phyloP scores from a whole-genome alignment of 1,140 invertebrate genomes.

The Asobara japonica region DNA sequence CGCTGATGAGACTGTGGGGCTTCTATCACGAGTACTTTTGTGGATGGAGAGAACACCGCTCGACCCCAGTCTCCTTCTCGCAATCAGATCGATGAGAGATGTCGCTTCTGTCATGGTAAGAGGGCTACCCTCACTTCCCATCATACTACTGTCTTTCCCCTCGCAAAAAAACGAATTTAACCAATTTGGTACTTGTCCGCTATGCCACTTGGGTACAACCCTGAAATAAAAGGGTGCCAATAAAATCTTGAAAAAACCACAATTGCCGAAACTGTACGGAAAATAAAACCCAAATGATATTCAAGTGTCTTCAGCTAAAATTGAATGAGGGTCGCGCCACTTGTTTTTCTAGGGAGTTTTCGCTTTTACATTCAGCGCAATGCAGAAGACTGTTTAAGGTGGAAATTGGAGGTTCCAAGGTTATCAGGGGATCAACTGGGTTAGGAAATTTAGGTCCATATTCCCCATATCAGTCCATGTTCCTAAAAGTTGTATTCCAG shows the following conservation, averaged over 20 bases:
- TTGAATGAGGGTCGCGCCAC: slow-evolving; percentile 6
- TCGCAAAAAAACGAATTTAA: slow-evolving; percentile 17
- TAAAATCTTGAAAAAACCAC: slow-evolving; percentile 22
- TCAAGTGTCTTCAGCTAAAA: slow-evolving; percentile 10
- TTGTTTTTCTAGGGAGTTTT: neutral
- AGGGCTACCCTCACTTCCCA: neutral
- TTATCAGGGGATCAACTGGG: no score
- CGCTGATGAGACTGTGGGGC: slow-evolving; percentile 60
- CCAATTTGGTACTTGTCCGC: slow-evolving; percentile 25
- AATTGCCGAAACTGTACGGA: slow-evolving; percentile 14
- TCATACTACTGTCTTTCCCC: slow-evolving; percentile 3
- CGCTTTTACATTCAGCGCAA: no score
- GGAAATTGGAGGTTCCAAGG: no score
- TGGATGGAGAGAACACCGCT: slow-evolving; percentile 70
- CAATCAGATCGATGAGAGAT: slow-evolving; percentile 65
- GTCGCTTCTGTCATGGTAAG: slow-evolving; percentile 61
- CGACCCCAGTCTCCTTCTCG: slow-evolving; percentile 65
- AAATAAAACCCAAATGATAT: neutral
- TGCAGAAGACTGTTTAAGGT: no score
- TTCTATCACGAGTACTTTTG: slow-evolving; percentile 62
- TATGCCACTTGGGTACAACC: neutral
- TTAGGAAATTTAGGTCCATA: no score
- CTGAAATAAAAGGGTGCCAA: slow-evolving; percentile 1
- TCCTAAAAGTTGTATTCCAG: no score
- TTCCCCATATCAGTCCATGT: no score